A percentile compares a stretch with the other conserved stretches of the same genome.
These are phyloP conservation scores for Eupithecia tripunctaria DNA, from an alignment of 2,888 invertebrate species.

Conservation along the genomic window DNA sequence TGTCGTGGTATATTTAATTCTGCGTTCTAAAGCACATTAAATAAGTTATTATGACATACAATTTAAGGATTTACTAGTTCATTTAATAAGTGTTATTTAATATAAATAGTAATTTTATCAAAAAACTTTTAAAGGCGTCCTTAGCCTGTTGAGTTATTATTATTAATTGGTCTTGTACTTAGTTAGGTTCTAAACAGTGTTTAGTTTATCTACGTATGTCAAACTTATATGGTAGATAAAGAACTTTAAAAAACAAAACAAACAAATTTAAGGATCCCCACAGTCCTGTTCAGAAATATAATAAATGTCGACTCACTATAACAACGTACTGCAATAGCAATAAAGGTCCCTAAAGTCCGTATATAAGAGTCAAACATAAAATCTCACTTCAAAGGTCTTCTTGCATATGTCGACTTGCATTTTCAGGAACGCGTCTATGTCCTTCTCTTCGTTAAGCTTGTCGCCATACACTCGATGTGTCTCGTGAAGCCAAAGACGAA, in stretches of 20 bases:
- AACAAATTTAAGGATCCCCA: too few relatives aligned
- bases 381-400: constrained; percentile 93
- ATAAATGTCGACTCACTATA: neutral
- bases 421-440: constrained; percentile 95
- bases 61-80: too few relatives aligned
- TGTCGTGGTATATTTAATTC: neutral
- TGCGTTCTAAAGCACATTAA: neutral
- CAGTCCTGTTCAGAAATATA: neutral
- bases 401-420: constrained; percentile 95
- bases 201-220: too few relatives aligned
- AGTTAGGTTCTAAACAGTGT: too few relatives aligned
- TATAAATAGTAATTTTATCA: too few relatives aligned
- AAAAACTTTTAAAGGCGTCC: too few relatives aligned
- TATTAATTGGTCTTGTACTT: too few relatives aligned
- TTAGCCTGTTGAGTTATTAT: too few relatives aligned
- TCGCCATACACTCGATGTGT: constrained; percentile 97
- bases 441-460: constrained; percentile 95
- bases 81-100: too few relatives aligned
- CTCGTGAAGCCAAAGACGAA: constrained; percentile 97
- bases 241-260: too few relatives aligned
- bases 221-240: too few relatives aligned
- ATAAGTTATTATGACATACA: neutral
- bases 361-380: neutral
- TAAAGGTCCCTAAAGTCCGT: neutral
- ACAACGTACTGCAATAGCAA: neutral